Conservation (phyloP, 2,113 vertebrate species). For the Columba janthina region DNA sequence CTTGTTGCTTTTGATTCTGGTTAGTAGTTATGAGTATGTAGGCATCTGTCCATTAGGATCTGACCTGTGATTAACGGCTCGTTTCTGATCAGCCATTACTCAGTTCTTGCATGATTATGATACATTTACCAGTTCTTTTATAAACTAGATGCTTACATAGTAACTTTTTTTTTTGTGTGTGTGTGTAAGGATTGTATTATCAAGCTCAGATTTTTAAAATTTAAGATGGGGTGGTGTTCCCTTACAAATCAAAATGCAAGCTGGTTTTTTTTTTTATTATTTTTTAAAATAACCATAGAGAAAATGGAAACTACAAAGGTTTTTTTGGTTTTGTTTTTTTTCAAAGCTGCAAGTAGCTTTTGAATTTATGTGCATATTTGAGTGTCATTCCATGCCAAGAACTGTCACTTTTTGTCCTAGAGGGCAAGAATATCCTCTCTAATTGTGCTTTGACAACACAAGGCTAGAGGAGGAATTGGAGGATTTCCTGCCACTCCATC, state of each 20-base stretch:
- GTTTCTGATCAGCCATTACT: background rate
- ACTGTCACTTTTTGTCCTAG: background rate
- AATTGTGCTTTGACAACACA: background rate
- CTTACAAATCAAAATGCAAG: background rate
- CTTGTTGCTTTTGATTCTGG: background rate
- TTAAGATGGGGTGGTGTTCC: background rate
- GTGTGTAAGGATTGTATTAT: background rate
- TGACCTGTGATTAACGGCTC: background rate
- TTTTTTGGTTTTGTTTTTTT: background rate
- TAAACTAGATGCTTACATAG: background rate
- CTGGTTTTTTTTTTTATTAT: background rate
- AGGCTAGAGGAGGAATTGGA: background rate
- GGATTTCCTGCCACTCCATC: background rate
- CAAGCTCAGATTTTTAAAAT: background rate
- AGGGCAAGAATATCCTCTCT: background rate
- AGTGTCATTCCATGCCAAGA: background rate
- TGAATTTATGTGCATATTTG: background rate
- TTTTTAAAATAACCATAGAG: background rate
- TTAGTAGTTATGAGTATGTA: background rate
- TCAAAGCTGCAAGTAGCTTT: background rate
- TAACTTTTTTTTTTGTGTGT: background rate
- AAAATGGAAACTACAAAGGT: background rate
- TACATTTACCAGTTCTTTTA: background rate
- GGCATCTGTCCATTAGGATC: background rate
- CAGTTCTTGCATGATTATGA: background rate